Evolutionary conservation across 2,888 invertebrate species (phyloP).

Genomic region (Drosophila mercatorum): DNA sequence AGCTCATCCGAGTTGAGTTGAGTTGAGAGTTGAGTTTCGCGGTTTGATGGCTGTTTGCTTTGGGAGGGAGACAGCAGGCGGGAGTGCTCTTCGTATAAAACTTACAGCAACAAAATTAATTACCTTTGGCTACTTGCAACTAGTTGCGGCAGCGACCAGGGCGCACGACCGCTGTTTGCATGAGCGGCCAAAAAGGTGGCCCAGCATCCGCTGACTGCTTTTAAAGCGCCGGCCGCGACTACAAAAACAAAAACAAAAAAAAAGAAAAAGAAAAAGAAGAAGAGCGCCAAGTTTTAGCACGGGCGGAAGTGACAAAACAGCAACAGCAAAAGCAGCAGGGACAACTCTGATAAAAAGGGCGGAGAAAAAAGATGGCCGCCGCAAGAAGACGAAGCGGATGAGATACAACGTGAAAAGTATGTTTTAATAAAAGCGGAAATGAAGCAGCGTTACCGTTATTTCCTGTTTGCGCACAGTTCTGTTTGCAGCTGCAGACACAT

Average conservation of each 20-base stretch:
- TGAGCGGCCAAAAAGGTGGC: slow-evolving; percentile 58
- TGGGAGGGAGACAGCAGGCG: neutral
- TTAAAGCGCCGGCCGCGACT: slow-evolving; percentile 57
- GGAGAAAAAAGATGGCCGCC: slow-evolving; percentile 45
- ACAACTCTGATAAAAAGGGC: slow-evolving; percentile 1
- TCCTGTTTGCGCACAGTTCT: slow-evolving; percentile 75
- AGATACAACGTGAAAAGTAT: slow-evolving; percentile 77
- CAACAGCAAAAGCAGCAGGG: slow-evolving; percentile 21
- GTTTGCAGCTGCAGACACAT: slow-evolving; percentile 51
- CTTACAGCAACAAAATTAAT: slow-evolving; percentile 81
- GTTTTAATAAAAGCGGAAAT: slow-evolving; percentile 81
- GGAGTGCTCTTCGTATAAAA: slow-evolving; percentile 37
- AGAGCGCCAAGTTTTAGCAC: slow-evolving; percentile 57
- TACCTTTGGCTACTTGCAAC: slow-evolving; percentile 82
- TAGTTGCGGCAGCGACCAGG: slow-evolving; percentile 48
- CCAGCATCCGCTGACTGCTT: slow-evolving; percentile 68
- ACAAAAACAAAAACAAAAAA: neutral
- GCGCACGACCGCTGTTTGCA: slow-evolving; percentile 44
- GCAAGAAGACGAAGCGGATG: slow-evolving; percentile 55
- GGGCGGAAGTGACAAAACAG: slow-evolving; percentile 71
- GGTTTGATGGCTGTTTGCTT: slow-evolving; percentile 49
- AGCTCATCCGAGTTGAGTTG: slow-evolving; percentile 14
- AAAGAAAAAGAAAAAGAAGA: neutral
- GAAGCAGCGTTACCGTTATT: slow-evolving; percentile 80
- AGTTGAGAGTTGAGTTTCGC: slow-evolving; percentile 33